These are phyloP conservation scores for Percina caprodes DNA, from an alignment of 2,113 vertebrate genomes.

Conservation along the genomic window DNA sequence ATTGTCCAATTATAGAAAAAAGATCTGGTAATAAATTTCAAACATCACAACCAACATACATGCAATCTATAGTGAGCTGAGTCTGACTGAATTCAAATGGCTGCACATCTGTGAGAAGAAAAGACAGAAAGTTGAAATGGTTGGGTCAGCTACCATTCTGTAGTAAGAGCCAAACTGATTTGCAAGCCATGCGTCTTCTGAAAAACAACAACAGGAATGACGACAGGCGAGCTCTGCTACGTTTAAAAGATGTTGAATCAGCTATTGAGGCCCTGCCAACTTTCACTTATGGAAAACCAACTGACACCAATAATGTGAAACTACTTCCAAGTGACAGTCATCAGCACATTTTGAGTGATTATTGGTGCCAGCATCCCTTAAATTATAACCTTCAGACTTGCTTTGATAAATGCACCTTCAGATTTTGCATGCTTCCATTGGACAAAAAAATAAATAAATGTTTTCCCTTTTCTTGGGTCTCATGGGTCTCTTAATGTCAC, in stretches of 20 bases:
- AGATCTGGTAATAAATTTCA: not conserved
- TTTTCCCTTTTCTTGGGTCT: not conserved
- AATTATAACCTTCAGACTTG: conserved; percentile 23
- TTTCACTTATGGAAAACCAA: conserved; percentile 25
- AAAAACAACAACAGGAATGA: conserved; percentile 33
- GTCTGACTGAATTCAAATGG: not conserved
- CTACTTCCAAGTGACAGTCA: conserved; percentile 27
- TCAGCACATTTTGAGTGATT: conserved; percentile 25
- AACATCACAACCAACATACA: not conserved
- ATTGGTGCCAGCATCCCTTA: conserved; percentile 5
- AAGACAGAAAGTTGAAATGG: not conserved
- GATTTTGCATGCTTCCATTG: not conserved
- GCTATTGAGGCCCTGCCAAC: conserved; percentile 19
- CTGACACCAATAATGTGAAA: conserved; percentile 27
- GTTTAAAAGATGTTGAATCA: conserved; percentile 47
- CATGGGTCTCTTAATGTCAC: not conserved
- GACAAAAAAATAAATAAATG: no score
- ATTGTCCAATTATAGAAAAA: not conserved
- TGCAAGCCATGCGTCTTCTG: conserved; percentile 29
- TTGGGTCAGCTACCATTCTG: conserved; percentile 2
- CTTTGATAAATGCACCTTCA: not conserved
- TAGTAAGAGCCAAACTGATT: conserved; percentile 5
- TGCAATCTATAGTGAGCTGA: not conserved
- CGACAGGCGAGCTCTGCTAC: conserved; percentile 2
- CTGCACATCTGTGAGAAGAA: not conserved